Base-by-base conservation (phyloP, 2,113 vertebrate genomes). In the Xiphorhynchus elegans region DNA sequence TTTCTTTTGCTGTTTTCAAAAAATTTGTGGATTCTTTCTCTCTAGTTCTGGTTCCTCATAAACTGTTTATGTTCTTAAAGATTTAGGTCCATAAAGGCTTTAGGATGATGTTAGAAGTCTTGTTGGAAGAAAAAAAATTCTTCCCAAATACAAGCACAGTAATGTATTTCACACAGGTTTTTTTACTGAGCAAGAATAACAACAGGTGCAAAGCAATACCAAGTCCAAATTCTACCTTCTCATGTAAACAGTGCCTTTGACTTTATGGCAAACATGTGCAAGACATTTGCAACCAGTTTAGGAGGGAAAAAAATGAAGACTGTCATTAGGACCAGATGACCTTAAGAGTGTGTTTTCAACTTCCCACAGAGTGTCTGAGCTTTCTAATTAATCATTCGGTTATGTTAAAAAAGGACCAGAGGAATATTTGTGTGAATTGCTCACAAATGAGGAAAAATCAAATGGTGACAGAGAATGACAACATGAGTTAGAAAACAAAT, bases 251-350 rank as follows among this genome's bases (percentile, higher is more conserved):
- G 35, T 13, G 35, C 5, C 23, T 79, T 94, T 79, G 62, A 89
- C 52, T 95, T 92, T 79, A 87, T 50, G 67, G 79, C 58, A 73
- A 93, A 93, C 84, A 95, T 29, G 12, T 90, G 82, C 40, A 80
- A 87, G 16, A 23, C 46, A 82, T 94, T 89, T 89, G 25, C 31
- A 87, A 42, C 25, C 49, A 62, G 33, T 31, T 83, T 77, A 55
- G 33, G 31, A 73, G 13, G 40, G 3, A 66, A 63, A 73, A 82
- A 79, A 73, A 55, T 12, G 5, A 62, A 93, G 44, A 37, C 40
- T 89, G 40, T 50, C n/a, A 50, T 87, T 88, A 63, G 35, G 55
- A 85, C n/a, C 75, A 87, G 47, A 74, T 37, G 67, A 93, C 70
- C 72, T 66, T 50, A 62, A 85, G 18, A 63, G 11, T 59, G 42